Evolutionary conservation across 2,113 vertebrate species (phyloP).

Genomic region (Mustela lutreola): DNA sequence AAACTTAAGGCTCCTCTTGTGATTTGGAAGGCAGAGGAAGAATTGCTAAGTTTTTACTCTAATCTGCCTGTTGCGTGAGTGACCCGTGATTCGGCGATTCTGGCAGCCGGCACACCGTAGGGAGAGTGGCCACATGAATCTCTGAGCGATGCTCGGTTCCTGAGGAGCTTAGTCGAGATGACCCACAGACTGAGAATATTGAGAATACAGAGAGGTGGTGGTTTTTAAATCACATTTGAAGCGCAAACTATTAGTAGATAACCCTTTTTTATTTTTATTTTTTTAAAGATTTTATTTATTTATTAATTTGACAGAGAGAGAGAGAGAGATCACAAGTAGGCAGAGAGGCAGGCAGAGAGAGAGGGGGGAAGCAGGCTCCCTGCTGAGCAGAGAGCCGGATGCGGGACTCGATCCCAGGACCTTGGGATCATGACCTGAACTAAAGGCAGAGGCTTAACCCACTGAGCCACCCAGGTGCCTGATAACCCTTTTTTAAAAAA

Average conservation of each 20-base stretch:
- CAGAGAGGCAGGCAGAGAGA: too few relatives aligned
- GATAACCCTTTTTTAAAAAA: too few relatives aligned
- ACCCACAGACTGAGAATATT: not conserved
- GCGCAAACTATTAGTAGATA: not conserved
- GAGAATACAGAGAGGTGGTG: too few relatives aligned
- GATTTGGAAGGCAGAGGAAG: not conserved
- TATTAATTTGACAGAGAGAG: too few relatives aligned
- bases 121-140: not conserved
- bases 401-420: too few relatives aligned
- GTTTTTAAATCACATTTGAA: not conserved
- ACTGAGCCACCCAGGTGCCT: too few relatives aligned
- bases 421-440: too few relatives aligned
- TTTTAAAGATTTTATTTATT: not conserved
- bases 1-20: not conserved
- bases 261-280: not conserved
- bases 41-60: not conserved
- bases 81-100: not conserved
- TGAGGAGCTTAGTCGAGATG: not conserved
- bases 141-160: rapidly evolving
- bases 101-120: rapidly evolving
- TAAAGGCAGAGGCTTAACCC: too few relatives aligned
- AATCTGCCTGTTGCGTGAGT: not conserved
- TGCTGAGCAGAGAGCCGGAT: too few relatives aligned
- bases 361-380: too few relatives aligned
- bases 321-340: too few relatives aligned